A percentile compares a stretch with the other conserved stretches of the same genome.
Conservation (phyloP, 2,797 vertebrate genomes). For the Oreochromis mossambicus region DNA sequence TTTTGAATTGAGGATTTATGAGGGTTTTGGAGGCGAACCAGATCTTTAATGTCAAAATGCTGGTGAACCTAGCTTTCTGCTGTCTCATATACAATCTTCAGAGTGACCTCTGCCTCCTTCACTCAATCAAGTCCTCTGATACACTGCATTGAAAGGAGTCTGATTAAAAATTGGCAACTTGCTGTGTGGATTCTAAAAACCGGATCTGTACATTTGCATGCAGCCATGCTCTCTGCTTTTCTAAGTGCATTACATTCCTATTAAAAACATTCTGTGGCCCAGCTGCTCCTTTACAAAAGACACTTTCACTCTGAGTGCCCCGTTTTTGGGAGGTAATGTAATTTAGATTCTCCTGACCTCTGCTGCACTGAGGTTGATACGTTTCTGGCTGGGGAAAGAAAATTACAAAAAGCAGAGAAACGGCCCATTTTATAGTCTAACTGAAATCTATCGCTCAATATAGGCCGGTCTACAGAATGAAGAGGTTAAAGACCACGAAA, state of each 20-base stretch:
- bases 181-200: background rate
- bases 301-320: background rate
- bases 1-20: background rate
- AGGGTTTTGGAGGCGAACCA: background rate
- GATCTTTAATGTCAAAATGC: background rate
- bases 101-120: background rate
- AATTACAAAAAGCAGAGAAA: background rate
- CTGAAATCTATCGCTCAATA: background rate
- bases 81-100: background rate
- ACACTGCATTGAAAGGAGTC: background rate
- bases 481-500: background rate
- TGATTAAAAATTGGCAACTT: background rate
- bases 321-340: background rate
- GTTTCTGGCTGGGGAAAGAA: background rate
- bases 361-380: background rate
- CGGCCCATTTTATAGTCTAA: background rate
- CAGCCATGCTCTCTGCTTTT: background rate
- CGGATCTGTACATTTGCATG: background rate
- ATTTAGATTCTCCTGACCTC: background rate
- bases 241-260: background rate
- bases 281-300: background rate
- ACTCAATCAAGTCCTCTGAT: no score
- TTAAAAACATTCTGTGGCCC: background rate
- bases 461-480: background rate
- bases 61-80: background rate